A percentile compares a stretch with the other conserved stretches of the same genome.
These are phyloP conservation scores for Odontocolon sp. DNA, from an alignment of 2,888 invertebrate genomes.

Conservation along the genomic window DNA sequence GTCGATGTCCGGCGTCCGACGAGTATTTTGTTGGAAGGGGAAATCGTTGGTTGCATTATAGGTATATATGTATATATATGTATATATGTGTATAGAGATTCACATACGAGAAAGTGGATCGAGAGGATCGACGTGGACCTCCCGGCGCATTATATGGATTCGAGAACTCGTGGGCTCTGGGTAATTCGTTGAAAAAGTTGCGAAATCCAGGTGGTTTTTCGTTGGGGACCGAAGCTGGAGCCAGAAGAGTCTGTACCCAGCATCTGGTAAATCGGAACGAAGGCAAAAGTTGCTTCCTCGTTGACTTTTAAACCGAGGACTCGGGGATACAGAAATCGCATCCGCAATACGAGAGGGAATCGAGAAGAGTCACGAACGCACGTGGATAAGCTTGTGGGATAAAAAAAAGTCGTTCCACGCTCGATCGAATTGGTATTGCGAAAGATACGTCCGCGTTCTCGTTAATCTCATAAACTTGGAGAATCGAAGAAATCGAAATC, in stretches of 20 bases:
- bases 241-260: slow-evolving; percentile 1
- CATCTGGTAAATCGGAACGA: slow-evolving; percentile 50
- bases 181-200: slow-evolving; percentile 67
- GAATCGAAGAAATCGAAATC: slow-evolving; percentile 52
- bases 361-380: slow-evolving; percentile 10
- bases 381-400: neutral
- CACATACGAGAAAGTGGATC: slow-evolving; percentile 3
- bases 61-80: neutral
- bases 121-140: slow-evolving; percentile 1
- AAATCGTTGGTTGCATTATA: neutral
- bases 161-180: slow-evolving; percentile 11
- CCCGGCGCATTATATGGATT: slow-evolving; percentile 38
- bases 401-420: slow-evolving; percentile 66
- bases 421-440: neutral
- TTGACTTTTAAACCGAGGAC: slow-evolving; percentile 68
- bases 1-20: slow-evolving; percentile 46
- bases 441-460: slow-evolving; percentile 54
- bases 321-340: neutral
- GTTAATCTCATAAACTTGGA: slow-evolving; percentile 60
- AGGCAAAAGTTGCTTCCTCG: slow-evolving; percentile 60
- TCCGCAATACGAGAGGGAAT: neutral
- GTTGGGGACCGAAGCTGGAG: slow-evolving; percentile 40
- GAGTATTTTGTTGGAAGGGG: neutral
- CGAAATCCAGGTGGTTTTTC: slow-evolving; percentile 64
- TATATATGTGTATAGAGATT: no score